Conservation (phyloP, 1,140 invertebrate genomes). For the Aphis craccivora region DNA sequence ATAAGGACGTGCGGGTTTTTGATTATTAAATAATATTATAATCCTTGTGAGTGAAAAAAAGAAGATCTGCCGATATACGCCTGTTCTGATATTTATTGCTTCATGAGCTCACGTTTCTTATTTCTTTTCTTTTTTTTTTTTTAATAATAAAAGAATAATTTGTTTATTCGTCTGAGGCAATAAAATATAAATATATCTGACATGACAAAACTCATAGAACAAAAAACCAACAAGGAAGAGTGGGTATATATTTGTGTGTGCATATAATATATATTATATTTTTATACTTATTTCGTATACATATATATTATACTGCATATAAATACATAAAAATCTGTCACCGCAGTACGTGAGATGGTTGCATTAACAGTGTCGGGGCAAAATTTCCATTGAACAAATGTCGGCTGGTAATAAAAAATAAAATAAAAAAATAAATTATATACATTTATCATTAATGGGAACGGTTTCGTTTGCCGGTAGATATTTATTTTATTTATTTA, state of each 20-base stretch:
- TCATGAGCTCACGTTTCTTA: constrained; percentile 48
- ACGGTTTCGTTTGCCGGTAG: constrained; percentile 48
- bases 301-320: constrained; percentile 40
- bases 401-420: constrained; percentile 38
- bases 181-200: constrained; percentile 58
- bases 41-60: constrained; percentile 41
- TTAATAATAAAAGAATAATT: constrained; percentile 57
- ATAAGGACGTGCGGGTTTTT: constrained; percentile 57
- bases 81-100: constrained; percentile 57
- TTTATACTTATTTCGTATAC: not conserved
- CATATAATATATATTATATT: constrained; percentile 22
- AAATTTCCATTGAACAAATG: constrained; percentile 56
- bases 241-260: not conserved
- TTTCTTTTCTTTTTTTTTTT: constrained; percentile 22
- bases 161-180: constrained; percentile 56
- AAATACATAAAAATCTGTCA: constrained; percentile 55
- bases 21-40: constrained; percentile 54
- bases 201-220: constrained; percentile 48
- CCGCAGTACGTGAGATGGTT: constrained; percentile 51
- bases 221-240: constrained; percentile 32
- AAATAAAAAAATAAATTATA: not conserved
- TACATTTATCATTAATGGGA: constrained; percentile 41
- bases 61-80: constrained; percentile 54
- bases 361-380: not conserved
- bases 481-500: not conserved